Percentiles rank a stretch among this genome's conserved stretches.
These are phyloP conservation scores for Australoheros scitulus DNA, from an alignment of 2,113 vertebrate genomes.

Conservation along the genomic window DNA sequence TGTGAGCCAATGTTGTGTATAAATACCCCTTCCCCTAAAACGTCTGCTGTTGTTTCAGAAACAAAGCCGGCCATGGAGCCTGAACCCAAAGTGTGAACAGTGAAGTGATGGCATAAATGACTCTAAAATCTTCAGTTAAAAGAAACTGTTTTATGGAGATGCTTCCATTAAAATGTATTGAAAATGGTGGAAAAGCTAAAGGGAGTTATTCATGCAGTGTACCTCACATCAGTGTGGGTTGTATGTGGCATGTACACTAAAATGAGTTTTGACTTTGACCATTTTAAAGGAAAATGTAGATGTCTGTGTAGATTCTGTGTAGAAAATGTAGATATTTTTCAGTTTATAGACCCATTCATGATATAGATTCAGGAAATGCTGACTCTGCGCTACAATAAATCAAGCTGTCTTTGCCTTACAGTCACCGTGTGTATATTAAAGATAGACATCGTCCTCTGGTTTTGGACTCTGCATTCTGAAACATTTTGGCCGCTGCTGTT, in stretches of 20 bases:
- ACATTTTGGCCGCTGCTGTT: not conserved
- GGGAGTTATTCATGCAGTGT: fast-evolving
- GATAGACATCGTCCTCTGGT: fast-evolving
- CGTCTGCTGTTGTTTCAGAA: not conserved
- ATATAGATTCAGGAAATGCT: not conserved
- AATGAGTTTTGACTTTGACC: not conserved
- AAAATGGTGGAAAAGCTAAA: not conserved
- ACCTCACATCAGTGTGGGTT: not conserved
- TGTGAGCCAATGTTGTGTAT: not conserved
- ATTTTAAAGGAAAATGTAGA: too few relatives aligned
- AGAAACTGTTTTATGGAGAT: not conserved
- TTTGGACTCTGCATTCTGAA: not conserved
- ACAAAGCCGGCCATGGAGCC: not conserved
- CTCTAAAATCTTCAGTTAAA: not conserved
- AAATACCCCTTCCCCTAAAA: not conserved
- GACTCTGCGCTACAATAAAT: not conserved
- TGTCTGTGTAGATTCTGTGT: too few relatives aligned
- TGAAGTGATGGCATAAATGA: not conserved
- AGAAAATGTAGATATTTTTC: not conserved
- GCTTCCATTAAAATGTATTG: not conserved
- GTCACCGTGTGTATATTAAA: not conserved
- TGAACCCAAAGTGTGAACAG: not conserved
- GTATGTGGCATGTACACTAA: not conserved
- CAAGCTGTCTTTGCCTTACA: not conserved
- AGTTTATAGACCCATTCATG: not conserved